Percentiles rank a stretch among this genome's conserved stretches.
phyloP scores from a whole-genome alignment of 2,797 vertebrate species.

The Jordanella pulchra region DNA sequence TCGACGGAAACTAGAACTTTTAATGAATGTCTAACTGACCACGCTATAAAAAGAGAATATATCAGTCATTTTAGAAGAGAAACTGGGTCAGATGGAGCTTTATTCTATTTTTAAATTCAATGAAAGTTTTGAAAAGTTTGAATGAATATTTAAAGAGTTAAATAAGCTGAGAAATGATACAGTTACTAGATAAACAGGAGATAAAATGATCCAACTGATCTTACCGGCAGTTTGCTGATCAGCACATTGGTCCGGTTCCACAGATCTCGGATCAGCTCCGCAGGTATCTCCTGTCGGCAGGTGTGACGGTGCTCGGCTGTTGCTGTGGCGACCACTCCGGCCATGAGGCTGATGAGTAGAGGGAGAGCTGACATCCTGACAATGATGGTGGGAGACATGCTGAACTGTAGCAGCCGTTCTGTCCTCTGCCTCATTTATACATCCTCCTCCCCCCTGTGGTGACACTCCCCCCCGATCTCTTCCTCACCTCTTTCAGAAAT shows the following conservation, averaged over 20 bases:
- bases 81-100: not conserved
- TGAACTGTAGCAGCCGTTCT: slow-evolving; percentile 23
- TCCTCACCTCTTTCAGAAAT: slow-evolving; percentile 17
- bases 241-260: slow-evolving; percentile 48
- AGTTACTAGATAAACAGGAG: not conserved
- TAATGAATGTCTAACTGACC: not conserved
- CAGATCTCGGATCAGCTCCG: slow-evolving; percentile 53
- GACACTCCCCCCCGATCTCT: not conserved
- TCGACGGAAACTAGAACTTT: not conserved
- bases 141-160: too few relatives aligned
- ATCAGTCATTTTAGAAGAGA: not conserved
- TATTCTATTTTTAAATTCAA: not conserved
- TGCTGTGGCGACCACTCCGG: not conserved
- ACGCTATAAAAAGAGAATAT: not conserved
- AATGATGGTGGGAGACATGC: slow-evolving; percentile 39
- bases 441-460: slow-evolving; percentile 3
- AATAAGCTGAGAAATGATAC: too few relatives aligned
- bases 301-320: not conserved
- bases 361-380: slow-evolving; percentile 21
- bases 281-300: slow-evolving; percentile 47
- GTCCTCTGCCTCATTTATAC: slow-evolving; percentile 47
- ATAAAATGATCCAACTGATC: slow-evolving; percentile 11
- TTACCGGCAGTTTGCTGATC: slow-evolving; percentile 55
- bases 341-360: slow-evolving; percentile 23
- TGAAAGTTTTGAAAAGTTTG: too few relatives aligned